Base-by-base conservation (phyloP, 2,797 vertebrate genomes). In the Nannoperca obscura region DNA sequence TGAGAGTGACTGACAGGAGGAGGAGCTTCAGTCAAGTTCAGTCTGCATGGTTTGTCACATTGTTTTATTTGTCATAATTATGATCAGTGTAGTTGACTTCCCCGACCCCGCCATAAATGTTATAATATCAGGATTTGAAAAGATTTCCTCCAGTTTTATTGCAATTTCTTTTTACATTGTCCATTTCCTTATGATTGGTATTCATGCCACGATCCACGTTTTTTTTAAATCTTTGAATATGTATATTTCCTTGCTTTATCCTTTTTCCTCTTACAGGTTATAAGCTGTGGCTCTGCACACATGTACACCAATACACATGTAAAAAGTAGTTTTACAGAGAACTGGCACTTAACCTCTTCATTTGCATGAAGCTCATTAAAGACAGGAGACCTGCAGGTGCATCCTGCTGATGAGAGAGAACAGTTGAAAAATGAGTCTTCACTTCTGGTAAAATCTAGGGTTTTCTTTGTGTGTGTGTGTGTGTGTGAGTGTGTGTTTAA, bases 361-460 rank as follows among this genome's bases (percentile, higher is more conserved):
- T 87, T 87, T 88, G 30, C 78, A 89, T 88, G 38, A 42, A 24
- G 59, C 34, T 82, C 71, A 80, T 82, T 61, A 57, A 69, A 71
- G 62, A 64, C 49, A 42, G 20, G 55, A 55, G 30, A 34, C 27
- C 36, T 65, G 68, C 81, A 81, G 79, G 59, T 88, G 84, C 69
- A 74, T 82, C 78, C 86, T 76, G 59, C 32, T 24, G 2, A 57
- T 60, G 22, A 59, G 27, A 40, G 20, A 44, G 44, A 9, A 12
- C 11, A 38, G 34, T 1, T 19, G 7, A 52, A 55, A 69, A 22
- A 42, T 19, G 3, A 55, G 6, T 20, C 15, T 2, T 70, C 8
- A 62, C n/a, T 66, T 61, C 40, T 66, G n/a, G 8, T 62, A 7
- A 73, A 32, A 68, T 38, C 14, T 68, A 7, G 7, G 7, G 0